Percentiles rank a stretch among this genome's conserved stretches.
phyloP scores from a whole-genome alignment of 1,140 invertebrate genomes.

The Mylabris phalerata region DNA sequence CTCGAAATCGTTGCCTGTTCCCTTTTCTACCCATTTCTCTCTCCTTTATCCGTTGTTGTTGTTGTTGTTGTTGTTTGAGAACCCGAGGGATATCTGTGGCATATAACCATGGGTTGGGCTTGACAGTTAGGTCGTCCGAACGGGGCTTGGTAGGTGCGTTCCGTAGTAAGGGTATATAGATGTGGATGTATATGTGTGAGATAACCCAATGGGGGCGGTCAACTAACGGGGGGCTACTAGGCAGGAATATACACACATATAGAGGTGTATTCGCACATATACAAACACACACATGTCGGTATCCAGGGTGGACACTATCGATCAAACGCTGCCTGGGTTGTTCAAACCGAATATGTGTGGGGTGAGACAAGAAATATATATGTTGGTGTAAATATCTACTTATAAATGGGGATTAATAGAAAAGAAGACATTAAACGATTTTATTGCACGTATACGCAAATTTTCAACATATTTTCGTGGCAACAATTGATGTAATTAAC shows the following conservation, averaged over 20 bases:
- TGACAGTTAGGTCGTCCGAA: slow-evolving; percentile 19
- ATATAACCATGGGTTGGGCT: slow-evolving; percentile 17
- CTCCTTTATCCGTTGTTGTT: too few species aligned
- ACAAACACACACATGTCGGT: slow-evolving; percentile 1
- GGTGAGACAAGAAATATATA: slow-evolving; percentile 7
- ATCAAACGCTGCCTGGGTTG: slow-evolving; percentile 30
- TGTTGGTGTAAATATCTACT: too few species aligned
- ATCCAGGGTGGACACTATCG: slow-evolving; percentile 36
- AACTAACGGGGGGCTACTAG: background rate
- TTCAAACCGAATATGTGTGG: slow-evolving; percentile 27
- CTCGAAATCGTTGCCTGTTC: too few species aligned
- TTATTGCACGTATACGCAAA: too few species aligned
- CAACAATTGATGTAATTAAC: too few species aligned
- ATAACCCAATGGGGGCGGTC: background rate
- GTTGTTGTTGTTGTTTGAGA: too few species aligned
- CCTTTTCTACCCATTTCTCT: too few species aligned
- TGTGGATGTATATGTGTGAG: background rate
- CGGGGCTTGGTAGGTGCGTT: background rate
- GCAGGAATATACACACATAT: too few species aligned
- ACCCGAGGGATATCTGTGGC: slow-evolving; percentile 13
- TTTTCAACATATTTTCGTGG: too few species aligned
- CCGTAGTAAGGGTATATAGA: background rate
- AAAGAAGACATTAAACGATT: too few species aligned
- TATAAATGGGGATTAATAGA: too few species aligned
- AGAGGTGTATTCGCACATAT: too few species aligned